Evolutionary conservation across 2,888 invertebrate species (phyloP).

Genomic region (Mystacides longicornis): DNA sequence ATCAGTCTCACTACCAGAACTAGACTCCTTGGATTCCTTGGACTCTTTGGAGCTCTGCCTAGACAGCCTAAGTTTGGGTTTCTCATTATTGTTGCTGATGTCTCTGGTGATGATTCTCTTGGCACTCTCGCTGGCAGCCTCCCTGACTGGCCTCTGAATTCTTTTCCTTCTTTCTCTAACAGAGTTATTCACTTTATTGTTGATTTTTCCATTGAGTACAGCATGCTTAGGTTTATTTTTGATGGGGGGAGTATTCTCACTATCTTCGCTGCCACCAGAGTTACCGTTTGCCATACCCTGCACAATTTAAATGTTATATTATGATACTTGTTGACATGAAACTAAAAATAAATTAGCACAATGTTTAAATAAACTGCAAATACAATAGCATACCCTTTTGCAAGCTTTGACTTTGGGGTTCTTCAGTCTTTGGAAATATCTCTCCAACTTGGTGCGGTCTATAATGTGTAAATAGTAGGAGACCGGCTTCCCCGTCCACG

Average conservation of each 20-base stretch:
- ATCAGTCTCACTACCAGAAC: slow-evolving; percentile 24
- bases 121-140: slow-evolving; percentile 15
- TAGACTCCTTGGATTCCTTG: slow-evolving; percentile 20
- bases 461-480: slow-evolving; percentile 98
- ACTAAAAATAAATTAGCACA: no score
- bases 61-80: slow-evolving; percentile 18
- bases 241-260: slow-evolving; percentile 25
- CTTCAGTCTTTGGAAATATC: slow-evolving; percentile 92
- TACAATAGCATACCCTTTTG: slow-evolving; percentile 45
- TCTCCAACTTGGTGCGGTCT: slow-evolving; percentile 93
- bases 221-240: slow-evolving; percentile 20
- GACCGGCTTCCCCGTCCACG: slow-evolving; percentile 98
- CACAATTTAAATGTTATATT: slow-evolving; percentile 13
- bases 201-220: slow-evolving; percentile 21
- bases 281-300: slow-evolving; percentile 22
- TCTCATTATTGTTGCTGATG: slow-evolving; percentile 7
- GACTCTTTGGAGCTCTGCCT: slow-evolving; percentile 23
- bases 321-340: no score
- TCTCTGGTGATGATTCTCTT: slow-evolving; percentile 14
- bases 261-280: slow-evolving; percentile 24
- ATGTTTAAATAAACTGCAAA: slow-evolving; percentile 1
- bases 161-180: slow-evolving; percentile 22
- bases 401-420: slow-evolving; percentile 73
- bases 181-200: slow-evolving; percentile 3
- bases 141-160: slow-evolving; percentile 14